Percentiles rank a stretch among this genome's conserved stretches.
Evolutionary conservation across 2,797 vertebrate genomes (phyloP).

Genomic region (Chromobotia macracanthus): DNA sequence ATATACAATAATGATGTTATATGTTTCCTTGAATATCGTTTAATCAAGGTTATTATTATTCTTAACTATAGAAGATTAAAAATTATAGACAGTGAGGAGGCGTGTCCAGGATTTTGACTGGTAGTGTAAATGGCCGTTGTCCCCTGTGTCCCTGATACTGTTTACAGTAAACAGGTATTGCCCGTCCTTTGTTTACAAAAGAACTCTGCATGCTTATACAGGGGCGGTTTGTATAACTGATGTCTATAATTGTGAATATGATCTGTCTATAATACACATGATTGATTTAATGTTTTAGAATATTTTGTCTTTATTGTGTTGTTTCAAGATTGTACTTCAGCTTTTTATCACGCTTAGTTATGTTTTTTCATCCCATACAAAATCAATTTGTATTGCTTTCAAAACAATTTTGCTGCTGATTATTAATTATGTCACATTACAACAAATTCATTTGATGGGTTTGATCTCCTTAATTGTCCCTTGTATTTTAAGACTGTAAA

Average conservation of each 20-base stretch:
- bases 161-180: conserved; percentile 32
- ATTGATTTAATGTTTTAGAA: not conserved
- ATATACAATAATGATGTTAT: not conserved
- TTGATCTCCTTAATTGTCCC: too few species aligned
- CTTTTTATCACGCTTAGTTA: too few species aligned
- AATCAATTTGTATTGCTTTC: too few species aligned
- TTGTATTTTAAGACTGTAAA: too few species aligned
- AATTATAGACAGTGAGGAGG: not conserved
- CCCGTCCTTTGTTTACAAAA: conserved; percentile 25
- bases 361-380: too few species aligned
- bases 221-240: not conserved
- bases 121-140: not conserved
- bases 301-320: not conserved
- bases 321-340: not conserved
- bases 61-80: not conserved
- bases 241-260: conserved; percentile 14
- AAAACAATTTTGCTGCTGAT: too few species aligned
- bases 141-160: not conserved
- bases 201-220: not conserved
- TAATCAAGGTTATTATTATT: not conserved
- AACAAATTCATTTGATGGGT: too few species aligned
- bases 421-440: too few species aligned
- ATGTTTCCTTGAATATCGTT: not conserved
- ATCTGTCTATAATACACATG: not conserved
- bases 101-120: not conserved